These are phyloP conservation scores for Euproctis similis DNA, from an alignment of 2,888 invertebrate species.

Conservation along the genomic window DNA sequence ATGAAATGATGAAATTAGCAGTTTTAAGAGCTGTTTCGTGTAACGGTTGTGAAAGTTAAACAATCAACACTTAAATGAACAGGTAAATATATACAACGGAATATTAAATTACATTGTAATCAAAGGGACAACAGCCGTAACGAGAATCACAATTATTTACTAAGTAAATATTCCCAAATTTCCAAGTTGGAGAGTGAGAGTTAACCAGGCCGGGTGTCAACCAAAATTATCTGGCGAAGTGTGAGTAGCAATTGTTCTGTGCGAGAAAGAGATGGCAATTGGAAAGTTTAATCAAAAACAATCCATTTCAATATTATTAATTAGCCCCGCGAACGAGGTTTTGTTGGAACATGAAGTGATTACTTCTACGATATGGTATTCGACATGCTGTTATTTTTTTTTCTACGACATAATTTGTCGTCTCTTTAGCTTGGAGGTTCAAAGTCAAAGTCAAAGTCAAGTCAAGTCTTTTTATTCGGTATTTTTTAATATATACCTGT, in stretches of 20 bases:
- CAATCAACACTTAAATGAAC: no score
- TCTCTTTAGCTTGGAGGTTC: no score
- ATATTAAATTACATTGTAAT: conserved; percentile 17
- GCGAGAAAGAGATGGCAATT: conserved; percentile 19
- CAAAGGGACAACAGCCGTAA: conserved; percentile 14
- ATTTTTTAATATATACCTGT: no score
- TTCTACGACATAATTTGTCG: no score
- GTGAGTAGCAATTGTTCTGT: conserved; percentile 5
- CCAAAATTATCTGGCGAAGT: conserved; percentile 41
- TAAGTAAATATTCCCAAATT: conserved; percentile 39
- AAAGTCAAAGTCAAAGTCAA: no score
- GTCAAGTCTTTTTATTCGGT: no score
- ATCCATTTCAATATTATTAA: conserved; percentile 56
- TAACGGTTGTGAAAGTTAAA: no score
- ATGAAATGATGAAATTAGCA: no score
- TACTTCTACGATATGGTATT: conserved; percentile 21
- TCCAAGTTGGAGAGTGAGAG: no score
- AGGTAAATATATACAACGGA: no score
- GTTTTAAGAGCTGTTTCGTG: no score
- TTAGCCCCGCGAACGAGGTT: conserved; percentile 35
- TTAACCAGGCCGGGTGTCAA: conserved; percentile 29
- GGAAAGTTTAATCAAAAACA: conserved; percentile 50
- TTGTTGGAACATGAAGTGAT: conserved; percentile 9
- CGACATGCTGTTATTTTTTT: neutral
- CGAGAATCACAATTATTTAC: conserved; percentile 35